These are phyloP conservation scores for Melieria crassipennis DNA, from an alignment of 2,888 invertebrate species.

Conservation along the genomic window DNA sequence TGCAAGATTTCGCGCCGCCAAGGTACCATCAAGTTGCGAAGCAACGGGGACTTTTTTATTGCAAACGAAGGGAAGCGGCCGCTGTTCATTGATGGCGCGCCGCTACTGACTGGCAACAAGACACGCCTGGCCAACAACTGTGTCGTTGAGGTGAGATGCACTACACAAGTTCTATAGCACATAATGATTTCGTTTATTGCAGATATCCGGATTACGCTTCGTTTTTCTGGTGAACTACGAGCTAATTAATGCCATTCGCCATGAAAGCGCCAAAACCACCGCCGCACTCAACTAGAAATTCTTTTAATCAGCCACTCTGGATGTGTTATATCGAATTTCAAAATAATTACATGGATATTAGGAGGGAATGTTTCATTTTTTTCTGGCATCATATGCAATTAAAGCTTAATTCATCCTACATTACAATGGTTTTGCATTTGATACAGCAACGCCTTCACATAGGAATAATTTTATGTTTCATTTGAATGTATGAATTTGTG, in stretches of 20 bases:
- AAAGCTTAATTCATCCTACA: too few species aligned
- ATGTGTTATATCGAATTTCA: too few species aligned
- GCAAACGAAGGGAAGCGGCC: slow-evolving; percentile 95
- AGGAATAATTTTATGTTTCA: too few species aligned
- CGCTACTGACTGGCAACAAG: slow-evolving; percentile 88
- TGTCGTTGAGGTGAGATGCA: slow-evolving; percentile 81
- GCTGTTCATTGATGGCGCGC: slow-evolving; percentile 93
- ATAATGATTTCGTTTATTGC: slow-evolving; percentile 51
- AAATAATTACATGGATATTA: too few species aligned
- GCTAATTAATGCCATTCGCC: slow-evolving; percentile 86
- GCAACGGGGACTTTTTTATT: slow-evolving; percentile 94
- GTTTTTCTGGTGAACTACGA: slow-evolving; percentile 94
- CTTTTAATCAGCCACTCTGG: too few species aligned
- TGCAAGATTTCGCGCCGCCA: slow-evolving; percentile 93
- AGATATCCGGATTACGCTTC: slow-evolving; percentile 89
- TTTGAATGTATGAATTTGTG: too few species aligned
- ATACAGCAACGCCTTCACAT: too few species aligned
- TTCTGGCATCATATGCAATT: too few species aligned
- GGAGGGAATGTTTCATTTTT: too few species aligned
- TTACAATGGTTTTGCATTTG: too few species aligned
- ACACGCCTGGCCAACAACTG: slow-evolving; percentile 92
- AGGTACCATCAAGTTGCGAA: slow-evolving; percentile 87
- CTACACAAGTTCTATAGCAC: neutral
- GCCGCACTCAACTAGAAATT: slow-evolving; percentile 64
- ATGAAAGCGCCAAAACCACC: slow-evolving; percentile 86